Percentiles rank a stretch among this genome's conserved stretches.
phyloP scores from a whole-genome alignment of 2,888 invertebrate genomes.

The Lithophane ornitopus region DNA sequence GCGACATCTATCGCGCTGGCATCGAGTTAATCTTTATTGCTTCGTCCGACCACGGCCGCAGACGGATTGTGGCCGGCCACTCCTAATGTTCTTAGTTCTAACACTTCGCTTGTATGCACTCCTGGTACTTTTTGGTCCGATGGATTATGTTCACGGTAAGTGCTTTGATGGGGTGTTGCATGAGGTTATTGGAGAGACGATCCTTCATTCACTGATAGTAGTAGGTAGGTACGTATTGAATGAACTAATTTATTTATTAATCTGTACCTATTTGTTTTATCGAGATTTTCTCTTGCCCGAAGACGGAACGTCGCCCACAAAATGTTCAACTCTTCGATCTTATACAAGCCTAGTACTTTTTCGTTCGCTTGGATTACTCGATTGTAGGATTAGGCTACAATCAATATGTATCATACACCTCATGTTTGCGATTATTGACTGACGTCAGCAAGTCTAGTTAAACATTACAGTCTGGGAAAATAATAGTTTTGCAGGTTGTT shows the following conservation, averaged over 20 bases:
- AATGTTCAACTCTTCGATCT: not conserved
- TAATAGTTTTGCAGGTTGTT: not conserved
- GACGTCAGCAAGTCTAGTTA: not conserved
- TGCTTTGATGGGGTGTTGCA: slow-evolving; percentile 36
- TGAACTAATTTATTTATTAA: not conserved
- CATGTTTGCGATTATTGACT: not conserved
- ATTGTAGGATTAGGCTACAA: not conserved
- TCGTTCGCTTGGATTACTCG: slow-evolving; percentile 5
- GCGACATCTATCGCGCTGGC: slow-evolving; percentile 61
- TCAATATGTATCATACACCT: not conserved
- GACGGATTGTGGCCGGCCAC: slow-evolving; percentile 72
- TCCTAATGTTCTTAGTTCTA: slow-evolving; percentile 61
- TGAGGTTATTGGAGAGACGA: slow-evolving; percentile 19
- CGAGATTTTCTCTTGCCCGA: not conserved
- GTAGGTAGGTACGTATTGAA: not conserved
- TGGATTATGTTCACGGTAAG: slow-evolving; percentile 55
- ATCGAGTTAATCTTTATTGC: slow-evolving; percentile 75
- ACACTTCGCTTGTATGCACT: slow-evolving; percentile 65
- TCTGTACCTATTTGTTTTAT: not conserved
- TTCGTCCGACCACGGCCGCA: slow-evolving; percentile 68
- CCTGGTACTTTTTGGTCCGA: slow-evolving; percentile 71
- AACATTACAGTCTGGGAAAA: not conserved
- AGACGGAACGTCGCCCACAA: not conserved
- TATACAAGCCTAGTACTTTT: slow-evolving; percentile 40
- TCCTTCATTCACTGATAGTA: not conserved